Percentiles rank a stretch among this genome's conserved stretches.
Evolutionary conservation across 2,113 vertebrate genomes (phyloP).

Genomic region (Ctenodactylus gundi): DNA sequence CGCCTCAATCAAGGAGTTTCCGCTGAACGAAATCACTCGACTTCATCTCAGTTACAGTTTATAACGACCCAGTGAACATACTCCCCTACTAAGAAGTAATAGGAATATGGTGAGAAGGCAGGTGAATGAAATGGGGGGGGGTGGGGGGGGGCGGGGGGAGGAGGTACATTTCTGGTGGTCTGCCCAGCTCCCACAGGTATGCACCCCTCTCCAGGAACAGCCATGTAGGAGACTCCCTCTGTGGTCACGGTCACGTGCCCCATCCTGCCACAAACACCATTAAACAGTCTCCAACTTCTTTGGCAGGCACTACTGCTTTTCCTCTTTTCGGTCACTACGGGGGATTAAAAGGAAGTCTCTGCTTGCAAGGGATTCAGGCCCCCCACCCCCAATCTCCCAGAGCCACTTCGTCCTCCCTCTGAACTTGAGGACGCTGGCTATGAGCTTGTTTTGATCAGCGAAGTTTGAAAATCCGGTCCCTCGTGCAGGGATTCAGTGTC

Average conservation of each 20-base stretch:
- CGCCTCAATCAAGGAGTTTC: constrained; percentile 78
- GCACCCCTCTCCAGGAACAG: constrained; percentile 34
- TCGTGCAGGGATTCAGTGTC: constrained; percentile 70
- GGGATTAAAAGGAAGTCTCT: not conserved
- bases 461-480: constrained; percentile 62
- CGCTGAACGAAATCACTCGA: constrained; percentile 62
- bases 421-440: constrained; percentile 67
- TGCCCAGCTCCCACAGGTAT: constrained; percentile 57
- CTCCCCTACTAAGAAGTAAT: constrained; percentile 74
- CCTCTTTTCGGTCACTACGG: constrained; percentile 69
- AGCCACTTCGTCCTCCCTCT: constrained; percentile 43
- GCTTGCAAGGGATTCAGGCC: not conserved
- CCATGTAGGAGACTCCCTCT: constrained; percentile 59
- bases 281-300: constrained; percentile 69
- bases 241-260: constrained; percentile 50
- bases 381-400: not conserved
- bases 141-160: constrained; percentile 50
- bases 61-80: constrained; percentile 68
- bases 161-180: constrained; percentile 68
- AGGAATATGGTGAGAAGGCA: constrained; percentile 30
- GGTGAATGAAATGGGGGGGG: constrained; percentile 18
- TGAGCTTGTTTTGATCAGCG: constrained; percentile 71
- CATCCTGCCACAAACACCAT: constrained; percentile 59
- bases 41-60: constrained; percentile 69
- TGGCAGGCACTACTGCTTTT: constrained; percentile 75